phyloP scores from a whole-genome alignment of 2,113 vertebrate genomes.

The Capricornis sumatraensis region DNA sequence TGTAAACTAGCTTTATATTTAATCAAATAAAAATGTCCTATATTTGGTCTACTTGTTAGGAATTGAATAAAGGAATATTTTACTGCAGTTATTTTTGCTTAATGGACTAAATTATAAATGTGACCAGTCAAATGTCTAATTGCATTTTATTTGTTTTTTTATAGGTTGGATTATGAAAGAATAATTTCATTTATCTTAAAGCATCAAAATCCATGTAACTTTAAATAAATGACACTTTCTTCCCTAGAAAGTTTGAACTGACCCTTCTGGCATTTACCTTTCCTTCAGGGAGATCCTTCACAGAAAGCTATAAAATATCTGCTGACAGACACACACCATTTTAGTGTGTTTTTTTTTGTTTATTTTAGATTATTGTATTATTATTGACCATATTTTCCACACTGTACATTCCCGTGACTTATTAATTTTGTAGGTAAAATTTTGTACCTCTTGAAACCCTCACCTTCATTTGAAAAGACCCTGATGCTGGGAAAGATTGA shows the following conservation, averaged over 20 bases:
- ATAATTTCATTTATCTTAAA: background rate
- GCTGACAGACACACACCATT: background rate
- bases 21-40: background rate
- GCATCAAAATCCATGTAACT: background rate
- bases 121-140: background rate
- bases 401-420: accelerated
- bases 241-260: background rate
- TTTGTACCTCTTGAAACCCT: background rate
- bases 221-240: background rate
- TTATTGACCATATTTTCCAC: background rate
- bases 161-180: background rate
- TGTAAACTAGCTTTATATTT: background rate
- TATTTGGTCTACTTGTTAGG: background rate
- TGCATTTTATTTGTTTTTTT: background rate
- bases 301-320: background rate
- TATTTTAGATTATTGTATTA: background rate
- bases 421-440: background rate
- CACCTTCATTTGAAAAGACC: background rate
- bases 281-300: background rate
- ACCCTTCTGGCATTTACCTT: background rate
- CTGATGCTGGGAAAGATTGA: background rate
- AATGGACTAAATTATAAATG: background rate
- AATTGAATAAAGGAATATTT: background rate
- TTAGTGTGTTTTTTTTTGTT: background rate
- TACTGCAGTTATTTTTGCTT: background rate